Base-by-base conservation (phyloP, 1,140 invertebrate species). In the Conopomorpha cramerella region DNA sequence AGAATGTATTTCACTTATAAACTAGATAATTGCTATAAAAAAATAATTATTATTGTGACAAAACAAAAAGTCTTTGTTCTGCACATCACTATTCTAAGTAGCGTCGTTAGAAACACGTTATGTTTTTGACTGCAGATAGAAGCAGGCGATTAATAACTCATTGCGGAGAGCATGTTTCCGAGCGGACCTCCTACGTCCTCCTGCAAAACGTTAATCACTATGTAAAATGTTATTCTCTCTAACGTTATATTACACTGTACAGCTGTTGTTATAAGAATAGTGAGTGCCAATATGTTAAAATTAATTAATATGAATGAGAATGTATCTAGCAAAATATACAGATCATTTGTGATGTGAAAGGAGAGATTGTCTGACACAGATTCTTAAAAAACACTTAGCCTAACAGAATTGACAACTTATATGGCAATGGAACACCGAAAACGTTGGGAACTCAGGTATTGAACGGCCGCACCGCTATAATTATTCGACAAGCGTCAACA, bases 401-500 rank as follows among this genome's bases (percentile, higher is more conserved):
- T 51, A 53, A 44, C 30, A 43, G 39, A 67, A 66, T 65, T 67
- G 60, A 73, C 65, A 48, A n/a, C n/a, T n/a, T n/a, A n/a, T n/a
- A n/a, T n/a, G n/a, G n/a, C n/a, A n/a, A n/a, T n/a, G n/a, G n/a
- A n/a, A n/a, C n/a, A n/a, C n/a, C n/a, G n/a, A n/a, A n/a, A n/a
- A n/a, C n/a, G n/a, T n/a, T n/a, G n/a, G n/a, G n/a, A n/a, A n/a
- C n/a, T n/a, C n/a, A n/a, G n/a, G n/a, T n/a, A n/a, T n/a, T n/a
- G n/a, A n/a, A n/a, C n/a, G n/a, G n/a, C n/a, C n/a, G n/a, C n/a
- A n/a, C n/a, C n/a, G n/a, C n/a, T n/a, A n/a, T n/a, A n/a, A n/a
- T n/a, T 86, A 84, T 80, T 86, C 79, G 81, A 93, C 82, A 55
- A 95, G 78, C 49, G 89, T 86, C 57, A 94, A 81, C 53, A 95